These are phyloP conservation scores for Chirona hameri DNA, from an alignment of 2,888 invertebrate genomes.

Conservation along the genomic window DNA sequence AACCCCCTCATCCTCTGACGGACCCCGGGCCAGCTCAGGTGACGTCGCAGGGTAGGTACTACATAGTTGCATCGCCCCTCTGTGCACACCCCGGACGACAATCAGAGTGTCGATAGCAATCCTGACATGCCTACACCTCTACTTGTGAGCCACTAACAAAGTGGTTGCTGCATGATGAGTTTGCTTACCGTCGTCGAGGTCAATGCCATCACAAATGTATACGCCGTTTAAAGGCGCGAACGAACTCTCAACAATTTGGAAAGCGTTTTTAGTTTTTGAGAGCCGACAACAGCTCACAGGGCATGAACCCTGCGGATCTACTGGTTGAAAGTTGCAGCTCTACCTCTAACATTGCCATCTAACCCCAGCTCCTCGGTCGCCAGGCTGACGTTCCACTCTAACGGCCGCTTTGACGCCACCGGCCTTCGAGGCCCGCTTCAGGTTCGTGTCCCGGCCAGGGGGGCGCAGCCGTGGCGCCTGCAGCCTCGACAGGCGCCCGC, in stretches of 20 bases:
- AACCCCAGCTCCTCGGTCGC: background rate
- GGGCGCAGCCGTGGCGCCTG: background rate
- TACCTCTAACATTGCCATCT: background rate
- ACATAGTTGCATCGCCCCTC: too few relatives aligned
- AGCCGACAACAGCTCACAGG: background rate
- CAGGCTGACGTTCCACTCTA: conserved; percentile 6
- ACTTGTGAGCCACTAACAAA: too few relatives aligned
- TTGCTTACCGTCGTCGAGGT: too few relatives aligned
- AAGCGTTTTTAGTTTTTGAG: background rate
- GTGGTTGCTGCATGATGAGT: too few relatives aligned
- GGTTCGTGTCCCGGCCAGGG: background rate
- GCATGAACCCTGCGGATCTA: background rate
- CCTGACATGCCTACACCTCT: too few relatives aligned
- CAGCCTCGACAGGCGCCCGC: background rate
- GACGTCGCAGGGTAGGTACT: too few relatives aligned
- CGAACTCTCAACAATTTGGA: background rate
- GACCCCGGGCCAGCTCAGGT: too few relatives aligned
- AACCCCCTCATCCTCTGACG: too few relatives aligned
- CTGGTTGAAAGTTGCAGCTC: background rate
- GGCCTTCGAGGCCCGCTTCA: background rate
- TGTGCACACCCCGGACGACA: too few relatives aligned
- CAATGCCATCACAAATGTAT: too few relatives aligned
- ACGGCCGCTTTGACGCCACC: background rate
- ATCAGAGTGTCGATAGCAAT: too few relatives aligned
- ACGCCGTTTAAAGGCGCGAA: background rate